Percentiles rank a stretch among this genome's conserved stretches.
Conservation (phyloP, 2,888 invertebrate species). For the Apantesis nais region DNA sequence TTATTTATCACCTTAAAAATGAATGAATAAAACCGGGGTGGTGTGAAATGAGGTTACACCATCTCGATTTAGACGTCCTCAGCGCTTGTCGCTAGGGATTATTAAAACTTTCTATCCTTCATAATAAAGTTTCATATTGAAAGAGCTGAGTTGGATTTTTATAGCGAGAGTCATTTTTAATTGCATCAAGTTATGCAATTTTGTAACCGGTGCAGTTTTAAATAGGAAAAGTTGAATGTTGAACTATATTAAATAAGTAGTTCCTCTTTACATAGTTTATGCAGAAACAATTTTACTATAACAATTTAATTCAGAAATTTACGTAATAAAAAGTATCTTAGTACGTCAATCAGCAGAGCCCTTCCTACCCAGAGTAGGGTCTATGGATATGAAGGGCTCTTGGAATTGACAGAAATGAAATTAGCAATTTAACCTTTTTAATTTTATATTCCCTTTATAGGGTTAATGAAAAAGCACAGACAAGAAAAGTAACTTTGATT, state of each 20-base stretch:
- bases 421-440: too few species aligned
- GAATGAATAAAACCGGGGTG: constrained; percentile 46
- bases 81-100: constrained; percentile 63
- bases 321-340: neutral
- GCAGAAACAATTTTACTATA: neutral
- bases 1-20: constrained; percentile 48
- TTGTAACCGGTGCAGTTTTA: constrained; percentile 42
- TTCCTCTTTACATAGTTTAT: neutral
- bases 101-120: constrained; percentile 72
- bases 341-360: too few species aligned
- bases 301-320: neutral
- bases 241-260: constrained; percentile 18
- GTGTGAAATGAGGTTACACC: constrained; percentile 53
- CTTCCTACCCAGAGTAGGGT: too few species aligned
- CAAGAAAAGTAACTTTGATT: too few species aligned
- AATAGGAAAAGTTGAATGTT: constrained; percentile 36
- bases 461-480: too few species aligned
- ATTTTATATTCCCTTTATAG: too few species aligned
- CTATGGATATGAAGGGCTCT: too few species aligned
- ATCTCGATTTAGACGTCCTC: constrained; percentile 50
- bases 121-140: constrained; percentile 64
- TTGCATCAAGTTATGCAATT: constrained; percentile 60
- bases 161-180: constrained; percentile 54
- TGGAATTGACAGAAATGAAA: too few species aligned
- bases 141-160: constrained; percentile 57